Base-by-base conservation (phyloP, 1,140 invertebrate species). In the Drosophila nebulosa region DNA sequence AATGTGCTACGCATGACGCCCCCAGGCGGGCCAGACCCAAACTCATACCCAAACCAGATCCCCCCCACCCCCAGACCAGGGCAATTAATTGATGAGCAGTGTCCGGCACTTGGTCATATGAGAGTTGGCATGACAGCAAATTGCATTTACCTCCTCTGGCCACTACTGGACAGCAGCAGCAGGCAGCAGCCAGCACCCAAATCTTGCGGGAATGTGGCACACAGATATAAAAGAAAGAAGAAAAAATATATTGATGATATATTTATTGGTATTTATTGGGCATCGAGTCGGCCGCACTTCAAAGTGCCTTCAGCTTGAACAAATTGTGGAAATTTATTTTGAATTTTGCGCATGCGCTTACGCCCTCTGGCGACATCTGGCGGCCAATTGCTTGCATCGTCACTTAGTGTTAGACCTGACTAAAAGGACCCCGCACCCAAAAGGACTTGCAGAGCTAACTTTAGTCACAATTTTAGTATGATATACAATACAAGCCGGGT, bases 191-290 rank as follows among this genome's bases (percentile, higher is more conserved):
- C 63, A 60, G 21, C 56, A 10, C 36, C 21, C 14, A 46, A 21
- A 21, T 46, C 39, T 46, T 46, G 10, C 18, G 16, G 68, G 69
- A 73, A 73, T 72, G 70, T 69, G 55, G 69, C 7, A 63, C 50
- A 35, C 27, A 53, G 56, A 73, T 30, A 35, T 12, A 16, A 63
- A 61, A 67, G 67, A 55, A 32, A 9, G 26, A 24, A 73, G 58
- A 73, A 73, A 64, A 46, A 66, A 60, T 74, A 75, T 64, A 65
- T 64, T 65, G 70, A 70, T 85, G 81, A 85, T 85, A 80, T 85
- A 85, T 85, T 85, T 85, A 85, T 85, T 80, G 81, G 78, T 80
- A 86, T 80, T 85, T 85, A 80, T 80, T 85, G 72, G 73, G 72
- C 71, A 50, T 74, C 69, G 63, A 69, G 61, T 18, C 58, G 69